A percentile compares a stretch with the other conserved stretches of the same genome.
phyloP scores from a whole-genome alignment of 2,888 invertebrate species.

The Bellardia bayeri region DNA sequence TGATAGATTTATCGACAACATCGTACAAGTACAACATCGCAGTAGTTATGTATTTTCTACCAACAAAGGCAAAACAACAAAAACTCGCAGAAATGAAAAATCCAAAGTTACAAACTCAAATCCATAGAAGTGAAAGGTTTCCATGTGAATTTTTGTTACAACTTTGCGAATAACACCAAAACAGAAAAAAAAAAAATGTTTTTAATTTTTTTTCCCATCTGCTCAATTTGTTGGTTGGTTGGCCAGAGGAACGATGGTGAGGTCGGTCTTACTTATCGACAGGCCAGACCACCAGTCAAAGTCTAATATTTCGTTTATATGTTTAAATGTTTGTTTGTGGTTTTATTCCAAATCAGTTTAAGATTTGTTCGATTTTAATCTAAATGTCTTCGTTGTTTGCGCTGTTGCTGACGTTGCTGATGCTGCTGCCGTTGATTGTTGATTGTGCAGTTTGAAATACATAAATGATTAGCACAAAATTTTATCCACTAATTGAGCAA shows the following conservation, averaged over 20 bases:
- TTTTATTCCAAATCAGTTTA: conserved; percentile 14
- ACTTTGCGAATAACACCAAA: conserved; percentile 51
- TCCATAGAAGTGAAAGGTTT: conserved; percentile 69
- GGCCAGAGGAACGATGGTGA: neutral
- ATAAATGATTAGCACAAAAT: conserved; percentile 31
- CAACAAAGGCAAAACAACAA: neutral
- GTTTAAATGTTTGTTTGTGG: conserved; percentile 6
- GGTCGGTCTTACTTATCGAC: neutral
- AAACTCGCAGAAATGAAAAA: conserved; percentile 26
- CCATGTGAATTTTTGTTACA: conserved; percentile 65
- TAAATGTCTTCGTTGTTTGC: conserved; percentile 7
- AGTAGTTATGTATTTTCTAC: conserved; percentile 29
- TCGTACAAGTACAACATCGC: conserved; percentile 15
- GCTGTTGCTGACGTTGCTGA: too few relatives aligned
- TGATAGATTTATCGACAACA: conserved; percentile 67
- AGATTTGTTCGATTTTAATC: neutral
- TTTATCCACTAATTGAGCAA: conserved; percentile 44
- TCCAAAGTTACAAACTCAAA: conserved; percentile 20
- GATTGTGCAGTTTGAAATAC: neutral
- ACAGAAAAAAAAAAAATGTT: conserved; percentile 28
- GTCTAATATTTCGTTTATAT: neutral
- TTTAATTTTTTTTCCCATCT: neutral
- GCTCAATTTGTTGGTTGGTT: neutral
- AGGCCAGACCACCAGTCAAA: neutral
- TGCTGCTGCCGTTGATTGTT: neutral